Evolutionary conservation across 2,888 invertebrate species (phyloP), one percentile per base, ranked within the genome.

Genomic region (Cataglyphis rosenhaueri): DNA sequence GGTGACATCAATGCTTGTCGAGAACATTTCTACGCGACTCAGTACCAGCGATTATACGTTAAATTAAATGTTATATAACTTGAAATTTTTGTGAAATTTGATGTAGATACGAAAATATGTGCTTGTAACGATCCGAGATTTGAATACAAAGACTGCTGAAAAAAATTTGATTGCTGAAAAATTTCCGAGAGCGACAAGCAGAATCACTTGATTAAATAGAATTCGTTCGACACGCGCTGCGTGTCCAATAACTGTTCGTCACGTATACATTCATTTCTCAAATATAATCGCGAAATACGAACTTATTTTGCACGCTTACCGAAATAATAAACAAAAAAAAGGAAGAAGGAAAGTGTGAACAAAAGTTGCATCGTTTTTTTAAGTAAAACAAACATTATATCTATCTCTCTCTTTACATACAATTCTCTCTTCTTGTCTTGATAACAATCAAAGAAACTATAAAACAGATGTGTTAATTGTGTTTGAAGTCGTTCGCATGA

Each of bases 141-240:
- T 44, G 18, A 32, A 21, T 52, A 35, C 12, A 29, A 84, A 81
- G 71, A 71, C 52, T 0, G 35, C 35, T 35, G 5, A 35, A 6
- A 35, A 35, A 35, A 35, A 35, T 35, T 4, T 48, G 48, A 41
- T 52, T 32, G 21, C 8, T 35, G 12, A 38, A n/a, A 32, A 44
- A 57, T 81, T 75, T 84, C 68, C 9, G 12, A 18, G 52, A 59
- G 9, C 38, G 64, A 18, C 48, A 29, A 32, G 12, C 78, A 66
- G 79, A 86, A 71, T 85, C 87, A 74, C 84, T 87, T 85, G 90
- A 84, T 82, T 79, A 89, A 90, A 86, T 74, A 86, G 70, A 81
- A 75, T 52, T 78, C 68, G 68, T 41, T 57, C 59, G 76, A 89
- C 74, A 57, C 21, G 70, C 21, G 70, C 70, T 71, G 75, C 35